phyloP scores from a whole-genome alignment of 2,113 vertebrate species.

The Narcine bancroftii region DNA sequence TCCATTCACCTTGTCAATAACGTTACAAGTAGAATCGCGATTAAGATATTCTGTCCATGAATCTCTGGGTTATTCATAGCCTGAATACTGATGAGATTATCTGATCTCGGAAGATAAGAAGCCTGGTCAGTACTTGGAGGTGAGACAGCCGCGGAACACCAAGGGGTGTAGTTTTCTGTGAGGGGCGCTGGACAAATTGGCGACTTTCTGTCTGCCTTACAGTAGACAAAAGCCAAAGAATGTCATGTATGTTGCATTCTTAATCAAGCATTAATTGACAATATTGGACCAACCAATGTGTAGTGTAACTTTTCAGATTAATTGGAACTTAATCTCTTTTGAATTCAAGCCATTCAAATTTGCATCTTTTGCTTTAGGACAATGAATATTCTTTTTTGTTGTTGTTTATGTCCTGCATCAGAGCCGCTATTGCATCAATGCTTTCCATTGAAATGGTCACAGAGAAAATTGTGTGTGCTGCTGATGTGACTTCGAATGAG shows the following conservation, averaged over 20 bases:
- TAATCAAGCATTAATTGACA: no score
- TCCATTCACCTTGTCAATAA: neutral
- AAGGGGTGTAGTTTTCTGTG: no score
- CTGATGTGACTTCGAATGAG: neutral
- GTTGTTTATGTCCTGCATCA: neutral
- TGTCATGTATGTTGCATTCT: no score
- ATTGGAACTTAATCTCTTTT: neutral
- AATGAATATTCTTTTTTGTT: neutral
- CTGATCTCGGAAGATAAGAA: no score
- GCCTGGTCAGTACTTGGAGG: no score
- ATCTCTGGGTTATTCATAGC: neutral
- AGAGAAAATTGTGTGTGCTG: neutral
- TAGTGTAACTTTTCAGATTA: neutral
- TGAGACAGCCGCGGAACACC: no score
- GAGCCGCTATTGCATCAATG: neutral
- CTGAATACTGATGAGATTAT: no score
- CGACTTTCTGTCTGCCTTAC: no score
- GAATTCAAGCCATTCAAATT: neutral
- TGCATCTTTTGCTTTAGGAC: neutral
- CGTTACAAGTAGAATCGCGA: neutral
- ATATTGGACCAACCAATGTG: no score
- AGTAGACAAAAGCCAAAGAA: no score
- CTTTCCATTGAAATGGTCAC: neutral
- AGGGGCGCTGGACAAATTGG: no score
- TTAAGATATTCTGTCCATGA: neutral